Conservation (phyloP, 2,113 vertebrate genomes). For the Bos indicus region DNA sequence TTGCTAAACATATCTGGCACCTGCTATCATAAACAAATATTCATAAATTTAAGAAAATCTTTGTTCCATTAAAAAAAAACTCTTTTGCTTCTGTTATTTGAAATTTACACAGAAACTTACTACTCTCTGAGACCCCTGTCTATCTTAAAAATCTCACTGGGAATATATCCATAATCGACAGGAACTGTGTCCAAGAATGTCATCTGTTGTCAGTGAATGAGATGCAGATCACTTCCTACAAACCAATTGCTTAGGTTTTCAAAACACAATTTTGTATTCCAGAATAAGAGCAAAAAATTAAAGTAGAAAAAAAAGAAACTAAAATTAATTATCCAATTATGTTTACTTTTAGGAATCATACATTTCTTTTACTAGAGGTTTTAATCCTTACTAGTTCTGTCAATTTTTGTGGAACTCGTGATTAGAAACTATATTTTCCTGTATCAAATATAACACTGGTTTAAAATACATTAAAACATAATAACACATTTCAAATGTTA, state of each 20-base stretch:
- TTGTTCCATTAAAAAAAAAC: background rate
- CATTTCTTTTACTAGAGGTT: background rate
- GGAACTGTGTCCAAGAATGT: background rate
- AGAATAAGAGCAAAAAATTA: background rate
- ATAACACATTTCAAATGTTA: background rate
- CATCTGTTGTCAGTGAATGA: background rate
- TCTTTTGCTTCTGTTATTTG: background rate
- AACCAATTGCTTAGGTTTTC: background rate
- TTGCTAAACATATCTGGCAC: background rate
- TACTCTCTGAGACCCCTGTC: background rate
- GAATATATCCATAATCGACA: background rate
- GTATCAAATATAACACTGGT: background rate
- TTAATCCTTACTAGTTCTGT: background rate
- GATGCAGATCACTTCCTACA: background rate
- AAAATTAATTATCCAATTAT: background rate
- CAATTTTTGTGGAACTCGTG: background rate
- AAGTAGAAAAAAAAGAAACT: background rate
- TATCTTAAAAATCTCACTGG: background rate
- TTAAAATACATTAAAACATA: background rate
- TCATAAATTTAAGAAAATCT: background rate
- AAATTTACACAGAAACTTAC: background rate
- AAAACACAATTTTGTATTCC: background rate
- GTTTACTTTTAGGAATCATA: background rate
- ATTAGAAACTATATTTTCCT: background rate
- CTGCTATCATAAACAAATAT: background rate